phyloP scores from a whole-genome alignment of 1,140 invertebrate species.

The Brachionus sp. region DNA sequence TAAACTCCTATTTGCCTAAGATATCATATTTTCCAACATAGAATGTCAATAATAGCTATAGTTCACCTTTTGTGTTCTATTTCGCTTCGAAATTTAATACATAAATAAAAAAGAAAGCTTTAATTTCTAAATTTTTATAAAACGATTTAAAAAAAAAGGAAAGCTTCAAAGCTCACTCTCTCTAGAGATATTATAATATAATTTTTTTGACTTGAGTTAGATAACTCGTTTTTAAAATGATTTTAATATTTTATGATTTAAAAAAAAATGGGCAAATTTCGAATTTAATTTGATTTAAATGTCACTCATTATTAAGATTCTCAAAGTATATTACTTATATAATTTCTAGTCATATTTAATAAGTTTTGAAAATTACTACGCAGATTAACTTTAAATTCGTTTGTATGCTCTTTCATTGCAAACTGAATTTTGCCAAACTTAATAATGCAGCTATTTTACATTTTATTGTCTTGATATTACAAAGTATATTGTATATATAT shows the following conservation, averaged over 20 bases:
- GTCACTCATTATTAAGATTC: background rate
- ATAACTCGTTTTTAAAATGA: constrained; percentile 8
- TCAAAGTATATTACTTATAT: background rate
- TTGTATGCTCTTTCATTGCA: background rate
- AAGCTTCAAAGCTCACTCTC: background rate
- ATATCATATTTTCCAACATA: constrained; percentile 23
- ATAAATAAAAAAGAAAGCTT: constrained; percentile 22
- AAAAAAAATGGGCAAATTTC: background rate
- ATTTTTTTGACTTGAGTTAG: background rate
- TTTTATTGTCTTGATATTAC: background rate
- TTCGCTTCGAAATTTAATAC: constrained; percentile 23
- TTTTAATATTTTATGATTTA: background rate
- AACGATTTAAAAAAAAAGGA: background rate
- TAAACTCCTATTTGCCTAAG: constrained; percentile 25
- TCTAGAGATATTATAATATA: background rate
- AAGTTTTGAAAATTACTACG: background rate
- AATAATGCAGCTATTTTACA: background rate
- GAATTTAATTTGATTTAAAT: background rate
- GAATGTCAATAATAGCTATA: constrained; percentile 28
- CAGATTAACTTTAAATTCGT: background rate
- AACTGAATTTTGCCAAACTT: background rate
- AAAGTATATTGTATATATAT: background rate
- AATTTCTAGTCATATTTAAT: background rate
- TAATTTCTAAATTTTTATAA: background rate
- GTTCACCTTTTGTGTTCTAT: constrained; percentile 10